phyloP scores from a whole-genome alignment of 2,113 vertebrate genomes.

The Gnathonemus longibarbis region DNA sequence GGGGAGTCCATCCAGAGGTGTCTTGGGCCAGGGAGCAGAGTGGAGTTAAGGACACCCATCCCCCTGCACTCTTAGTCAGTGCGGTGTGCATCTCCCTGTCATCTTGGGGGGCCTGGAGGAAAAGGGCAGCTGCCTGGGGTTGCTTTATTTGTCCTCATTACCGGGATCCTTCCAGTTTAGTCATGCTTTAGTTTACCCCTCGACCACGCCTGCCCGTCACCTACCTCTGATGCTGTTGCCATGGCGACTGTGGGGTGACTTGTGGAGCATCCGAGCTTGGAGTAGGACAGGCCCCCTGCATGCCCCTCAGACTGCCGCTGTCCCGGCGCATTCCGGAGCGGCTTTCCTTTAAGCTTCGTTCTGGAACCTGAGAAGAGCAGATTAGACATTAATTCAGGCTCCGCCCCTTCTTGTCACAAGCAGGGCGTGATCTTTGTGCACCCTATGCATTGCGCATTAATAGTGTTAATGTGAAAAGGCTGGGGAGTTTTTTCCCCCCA shows the following conservation, averaged over 20 bases:
- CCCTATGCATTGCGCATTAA: background rate
- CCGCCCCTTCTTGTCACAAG: background rate
- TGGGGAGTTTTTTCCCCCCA: too few relatives aligned
- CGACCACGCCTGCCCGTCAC: slow-evolving; percentile 5
- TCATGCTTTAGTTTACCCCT: slow-evolving; percentile 15
- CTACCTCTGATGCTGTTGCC: slow-evolving; percentile 41
- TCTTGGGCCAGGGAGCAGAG: background rate
- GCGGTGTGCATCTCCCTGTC: background rate
- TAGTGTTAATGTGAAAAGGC: background rate
- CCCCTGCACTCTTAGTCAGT: background rate
- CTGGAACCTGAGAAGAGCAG: background rate
- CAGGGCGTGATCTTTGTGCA: background rate
- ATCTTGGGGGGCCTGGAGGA: background rate
- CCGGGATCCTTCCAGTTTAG: background rate
- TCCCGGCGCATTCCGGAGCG: slow-evolving; percentile 33
- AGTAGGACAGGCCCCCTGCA: slow-evolving; percentile 27
- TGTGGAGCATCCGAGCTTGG: slow-evolving; percentile 24
- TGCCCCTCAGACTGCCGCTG: slow-evolving; percentile 51
- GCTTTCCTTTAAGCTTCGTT: slow-evolving; percentile 34
- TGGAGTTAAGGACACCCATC: background rate
- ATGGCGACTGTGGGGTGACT: slow-evolving; percentile 50
- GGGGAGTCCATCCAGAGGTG: background rate
- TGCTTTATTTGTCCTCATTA: slow-evolving; percentile 7
- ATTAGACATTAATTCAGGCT: background rate
- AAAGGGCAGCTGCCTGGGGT: background rate